phyloP scores from a whole-genome alignment of 2,797 vertebrate species.

The Pelochelys cantorii region DNA sequence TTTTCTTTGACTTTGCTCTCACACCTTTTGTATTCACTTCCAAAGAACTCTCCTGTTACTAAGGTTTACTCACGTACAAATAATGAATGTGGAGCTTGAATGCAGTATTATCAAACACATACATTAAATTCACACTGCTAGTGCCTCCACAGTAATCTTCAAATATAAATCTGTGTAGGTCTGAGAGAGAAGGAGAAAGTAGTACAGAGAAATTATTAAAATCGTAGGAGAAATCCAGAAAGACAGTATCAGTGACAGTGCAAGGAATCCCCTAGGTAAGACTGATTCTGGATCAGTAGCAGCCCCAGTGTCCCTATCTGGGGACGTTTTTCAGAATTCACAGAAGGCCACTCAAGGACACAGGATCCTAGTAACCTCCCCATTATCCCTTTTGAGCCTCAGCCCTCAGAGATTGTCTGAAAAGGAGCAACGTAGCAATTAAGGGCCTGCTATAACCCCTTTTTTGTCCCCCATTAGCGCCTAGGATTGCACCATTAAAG shows the following conservation, averaged over 20 bases:
- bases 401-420: not conserved
- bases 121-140: not conserved
- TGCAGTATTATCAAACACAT: not conserved
- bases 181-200: not conserved
- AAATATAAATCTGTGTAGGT: not conserved
- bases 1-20: not conserved
- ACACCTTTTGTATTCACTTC: not conserved
- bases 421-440: accelerated
- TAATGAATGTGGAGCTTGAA: not conserved
- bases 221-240: not conserved
- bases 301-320: not conserved
- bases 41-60: not conserved
- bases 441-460: not conserved
- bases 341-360: not conserved
- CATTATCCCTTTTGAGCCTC: not conserved
- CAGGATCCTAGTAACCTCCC: too few species aligned
- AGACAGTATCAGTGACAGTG: accelerated
- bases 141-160: not conserved
- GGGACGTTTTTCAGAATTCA: accelerated
- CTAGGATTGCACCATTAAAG: too few species aligned
- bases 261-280: too few species aligned
- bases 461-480: not conserved
- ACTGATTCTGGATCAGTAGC: too few species aligned
- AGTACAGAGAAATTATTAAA: not conserved
- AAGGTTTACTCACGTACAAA: not conserved